Conservation (phyloP, 2,113 vertebrate species). For the Hucho hucho region DNA sequence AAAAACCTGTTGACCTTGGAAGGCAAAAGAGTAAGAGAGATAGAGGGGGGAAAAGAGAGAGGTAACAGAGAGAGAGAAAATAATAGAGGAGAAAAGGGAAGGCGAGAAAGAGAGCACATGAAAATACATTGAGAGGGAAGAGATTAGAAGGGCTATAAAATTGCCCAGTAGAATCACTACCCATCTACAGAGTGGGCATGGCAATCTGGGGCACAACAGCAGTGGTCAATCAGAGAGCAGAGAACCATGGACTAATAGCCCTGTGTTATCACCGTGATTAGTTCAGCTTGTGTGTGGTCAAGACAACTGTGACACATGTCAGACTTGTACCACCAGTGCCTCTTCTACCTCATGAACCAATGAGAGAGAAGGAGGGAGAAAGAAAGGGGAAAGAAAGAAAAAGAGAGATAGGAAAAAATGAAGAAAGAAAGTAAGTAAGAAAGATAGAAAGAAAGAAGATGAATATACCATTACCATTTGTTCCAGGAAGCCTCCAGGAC, state of each 20-base stretch:
- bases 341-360: background rate
- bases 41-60: slow-evolving; percentile 8
- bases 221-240: slow-evolving; percentile 52
- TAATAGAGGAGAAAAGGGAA: slow-evolving; percentile 26
- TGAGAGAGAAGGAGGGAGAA: background rate
- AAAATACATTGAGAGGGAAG: slow-evolving; percentile 39
- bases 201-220: background rate
- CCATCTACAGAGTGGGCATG: slow-evolving; percentile 29
- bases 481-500: background rate
- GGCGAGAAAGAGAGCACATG: slow-evolving; percentile 22
- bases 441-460: slow-evolving; percentile 14
- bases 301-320: background rate
- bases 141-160: slow-evolving; percentile 57
- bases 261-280: slow-evolving; percentile 36
- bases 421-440: background rate
- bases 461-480: too few species aligned
- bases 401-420: background rate
- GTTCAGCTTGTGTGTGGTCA: slow-evolving; percentile 20
- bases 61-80: slow-evolving; percentile 21
- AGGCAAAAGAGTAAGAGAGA: slow-evolving; percentile 5
- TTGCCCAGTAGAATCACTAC: slow-evolving; percentile 26
- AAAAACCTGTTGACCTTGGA: slow-evolving; percentile 58
- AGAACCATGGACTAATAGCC: slow-evolving; percentile 33
- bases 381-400: slow-evolving; percentile 2
- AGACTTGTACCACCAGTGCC: background rate